These are phyloP conservation scores for Platysternon megacephalum DNA, from an alignment of 2,113 vertebrate species.

Conservation along the genomic window DNA sequence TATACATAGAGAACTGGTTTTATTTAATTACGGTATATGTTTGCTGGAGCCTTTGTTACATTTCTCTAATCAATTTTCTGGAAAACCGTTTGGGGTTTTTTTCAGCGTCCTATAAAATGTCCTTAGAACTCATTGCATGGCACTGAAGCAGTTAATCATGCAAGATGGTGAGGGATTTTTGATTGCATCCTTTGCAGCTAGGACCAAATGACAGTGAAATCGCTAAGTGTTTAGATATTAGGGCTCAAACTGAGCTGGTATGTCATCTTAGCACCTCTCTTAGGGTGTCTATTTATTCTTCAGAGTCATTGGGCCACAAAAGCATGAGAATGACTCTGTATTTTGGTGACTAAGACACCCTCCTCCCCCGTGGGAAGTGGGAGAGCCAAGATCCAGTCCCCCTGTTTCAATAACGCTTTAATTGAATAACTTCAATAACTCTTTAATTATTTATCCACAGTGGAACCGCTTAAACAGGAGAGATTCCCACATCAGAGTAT, in stretches of 20 bases:
- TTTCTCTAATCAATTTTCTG: neutral
- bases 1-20: no score
- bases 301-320: neutral
- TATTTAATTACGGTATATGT: neutral
- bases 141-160: neutral
- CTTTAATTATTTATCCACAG: neutral
- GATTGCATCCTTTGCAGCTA: neutral
- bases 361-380: no score
- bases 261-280: neutral
- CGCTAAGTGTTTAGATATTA: neutral
- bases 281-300: neutral
- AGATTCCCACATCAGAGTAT: neutral
- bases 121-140: neutral
- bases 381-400: neutral
- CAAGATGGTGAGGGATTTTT: accelerated
- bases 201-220: neutral
- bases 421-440: neutral
- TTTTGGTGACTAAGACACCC: neutral
- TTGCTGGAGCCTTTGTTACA: neutral
- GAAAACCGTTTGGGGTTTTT: accelerated
- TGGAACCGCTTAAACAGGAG: neutral
- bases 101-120: neutral
- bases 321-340: neutral
- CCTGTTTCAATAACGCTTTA: neutral
- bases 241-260: neutral